Base-by-base conservation (phyloP, 2,797 vertebrate species). In the Apodemus agrarius region DNA sequence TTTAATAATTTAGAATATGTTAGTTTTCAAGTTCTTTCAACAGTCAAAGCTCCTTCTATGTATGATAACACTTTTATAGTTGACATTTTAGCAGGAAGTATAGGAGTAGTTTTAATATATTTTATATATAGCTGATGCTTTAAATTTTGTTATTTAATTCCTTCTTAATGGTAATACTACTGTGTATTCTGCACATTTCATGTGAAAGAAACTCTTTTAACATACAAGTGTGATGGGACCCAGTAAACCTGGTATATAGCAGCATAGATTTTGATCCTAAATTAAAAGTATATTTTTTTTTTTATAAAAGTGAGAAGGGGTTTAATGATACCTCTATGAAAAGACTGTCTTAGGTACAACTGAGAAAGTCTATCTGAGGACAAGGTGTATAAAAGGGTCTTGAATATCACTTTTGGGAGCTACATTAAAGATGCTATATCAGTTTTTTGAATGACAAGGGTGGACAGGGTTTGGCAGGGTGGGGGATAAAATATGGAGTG, bases 91-190 rank as follows among this genome's bases (percentile, higher is more conserved):
- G 14, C 43, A 52, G 21, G 1, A 94, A 19, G 10, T 75, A 63
- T 90, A 90, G n/a, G 79, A 93, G 6, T 82, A 85, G 93, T 90
- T 92, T 78, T 96, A 94, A 89, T 79, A 79, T 34, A n/a, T 6
- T 83, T 90, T 24, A 16, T 0, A 78, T 24, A 16, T 0, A 78
- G 65, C 94, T 80, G 12, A n/a, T 76, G 7, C 12, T 59, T 90
- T 49, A 59, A 67, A 63, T 85, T 95, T 90, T 4, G 85, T 16
- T 19, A 11, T 34, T 65, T 26, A 90, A 12, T 0, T 93, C 67
- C 79, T 79, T 89, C 43, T 24, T 88, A 21, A 8, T 67, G 43
- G 1, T 87, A 89, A 87, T 75, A 69, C 34, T 63, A 57, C 17
- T 91, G 83, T 69, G 34, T 82, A 75, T 75, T 81, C 87, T 84